Evolutionary conservation across 2,113 vertebrate genomes (phyloP), one percentile per base, ranked within the genome.

Genomic region (Miniopterus natalensis): DNA sequence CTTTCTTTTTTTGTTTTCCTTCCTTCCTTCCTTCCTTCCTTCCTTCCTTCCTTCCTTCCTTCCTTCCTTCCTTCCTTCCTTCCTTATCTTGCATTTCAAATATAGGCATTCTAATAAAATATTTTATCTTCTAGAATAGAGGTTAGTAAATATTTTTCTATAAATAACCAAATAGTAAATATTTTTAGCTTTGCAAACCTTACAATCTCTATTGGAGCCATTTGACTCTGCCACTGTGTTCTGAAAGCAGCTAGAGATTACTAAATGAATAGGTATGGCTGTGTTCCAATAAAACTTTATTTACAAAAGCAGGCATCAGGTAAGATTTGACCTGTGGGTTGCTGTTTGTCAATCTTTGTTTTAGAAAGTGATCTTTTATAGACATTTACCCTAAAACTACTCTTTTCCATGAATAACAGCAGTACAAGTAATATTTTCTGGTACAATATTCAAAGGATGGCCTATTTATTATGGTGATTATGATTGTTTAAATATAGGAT

Each of bases 271-370:
- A 36, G 27, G 4, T 2, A 12, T 53, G 47, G 1, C 10, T 84
- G 1, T 86, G 63, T 90, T 92, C n/a, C 31, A 80, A 2, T 88
- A 87, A 74, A 93, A 49, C 42, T 84, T 89, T 84, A 65, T 89
- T 84, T 71, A 59, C 12, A 86, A 93, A 96, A 45, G 7, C 10
- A 75, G 21, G 47, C 15, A 75, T 12, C 6, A 74, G 68, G 1
- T 84, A 1, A 31, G n/a, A 84, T 88, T 84, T 55, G 47, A 49
- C 53, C 49, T 47, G 23, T 79, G 20, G 15, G 20, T 1, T 51
- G 17, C 7, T 27, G 0, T 84, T 88, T 78, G 31, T 53, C 42
- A 85, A 8, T 65, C 10, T 21, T 90, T 47, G 2, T 66, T 93
- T 25, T 88, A 92, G 47, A 77, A 88, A 36, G 11, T 45, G 8